These are phyloP conservation scores for Larimichthys crocea DNA, from an alignment of 2,113 vertebrate genomes.

Conservation along the genomic window DNA sequence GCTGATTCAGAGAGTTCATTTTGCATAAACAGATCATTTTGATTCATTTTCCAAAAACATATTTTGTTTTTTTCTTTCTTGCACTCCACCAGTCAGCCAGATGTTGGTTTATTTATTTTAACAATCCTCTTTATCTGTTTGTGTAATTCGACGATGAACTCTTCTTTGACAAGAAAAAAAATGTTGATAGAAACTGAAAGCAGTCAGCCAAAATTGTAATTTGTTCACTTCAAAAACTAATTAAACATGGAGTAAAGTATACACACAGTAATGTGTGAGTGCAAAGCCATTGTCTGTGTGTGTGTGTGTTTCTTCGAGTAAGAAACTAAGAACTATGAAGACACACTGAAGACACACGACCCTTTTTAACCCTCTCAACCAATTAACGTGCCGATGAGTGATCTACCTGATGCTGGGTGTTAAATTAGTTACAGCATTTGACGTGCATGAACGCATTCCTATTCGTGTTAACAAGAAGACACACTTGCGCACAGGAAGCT, in stretches of 20 bases:
- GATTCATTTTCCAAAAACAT: neutral
- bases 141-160: neutral
- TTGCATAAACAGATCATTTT: too few relatives aligned
- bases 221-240: neutral
- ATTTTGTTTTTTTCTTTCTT: neutral
- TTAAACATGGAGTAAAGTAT: neutral
- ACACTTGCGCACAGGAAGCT: neutral
- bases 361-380: neutral
- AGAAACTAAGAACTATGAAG: neutral
- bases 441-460: neutral
- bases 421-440: constrained; percentile 15
- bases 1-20: neutral
- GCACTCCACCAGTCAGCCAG: neutral
- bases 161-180: neutral
- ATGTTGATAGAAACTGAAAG: neutral
- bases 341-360: neutral
- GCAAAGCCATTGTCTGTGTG: neutral
- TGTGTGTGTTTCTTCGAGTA: neutral
- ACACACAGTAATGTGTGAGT: neutral
- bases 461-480: neutral
- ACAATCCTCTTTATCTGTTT: neutral
- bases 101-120: neutral
- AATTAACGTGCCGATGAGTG: neutral
- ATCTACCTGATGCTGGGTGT: neutral
- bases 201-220: neutral